Evolutionary conservation across 2,797 vertebrate genomes (phyloP), one percentile per base, ranked within the genome.

Genomic region (Pantherophis vulpinus): DNA sequence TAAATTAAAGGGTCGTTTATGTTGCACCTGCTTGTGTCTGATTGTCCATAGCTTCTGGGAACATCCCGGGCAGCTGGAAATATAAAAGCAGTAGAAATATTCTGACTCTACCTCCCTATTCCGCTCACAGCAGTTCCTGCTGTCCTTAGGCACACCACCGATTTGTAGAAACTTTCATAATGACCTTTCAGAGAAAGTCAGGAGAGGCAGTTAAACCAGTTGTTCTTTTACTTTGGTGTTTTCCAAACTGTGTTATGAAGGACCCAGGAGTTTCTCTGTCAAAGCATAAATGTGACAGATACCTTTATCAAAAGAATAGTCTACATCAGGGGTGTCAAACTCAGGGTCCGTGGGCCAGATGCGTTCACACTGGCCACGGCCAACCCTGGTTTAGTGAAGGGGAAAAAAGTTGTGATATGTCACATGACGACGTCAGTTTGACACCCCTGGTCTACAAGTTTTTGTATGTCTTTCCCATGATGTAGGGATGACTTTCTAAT

Each of bases 331-430:
- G 11, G 61, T 29, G 11, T 13, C 61, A 63, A 63, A 63, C 61
- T 63, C 11, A 0, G 0, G 10, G 27, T 11, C 27, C 0, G 1
- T 3, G 1, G 11, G 11, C 10, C 4, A 1, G 61, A 29, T 63
- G 61, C 4, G 11, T 63, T 9, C 11, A 0, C 10, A 4, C 3
- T 63, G 11, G 61, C 11, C 4, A 29, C 4, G 1, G 27, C 61
- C 27, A 63, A 27, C 0, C 27, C 4, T 1, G 11, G 11, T 63
- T 63, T 63, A 63, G 61, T 25, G 4, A 63, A 63, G 11, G 61
- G 27, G 27, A 4, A 4, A 11, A 29, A 29, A 63, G 25, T 27
- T 27, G 25, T 0, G 3, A 27, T 27, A 61, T 3, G 8, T 9
- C 25, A 61, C 11, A 10, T 63, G 61, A 61, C 0, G 0, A 29